Evolutionary conservation across 2,113 vertebrate genomes (phyloP).

Genomic region (Dromiciops gliroides): DNA sequence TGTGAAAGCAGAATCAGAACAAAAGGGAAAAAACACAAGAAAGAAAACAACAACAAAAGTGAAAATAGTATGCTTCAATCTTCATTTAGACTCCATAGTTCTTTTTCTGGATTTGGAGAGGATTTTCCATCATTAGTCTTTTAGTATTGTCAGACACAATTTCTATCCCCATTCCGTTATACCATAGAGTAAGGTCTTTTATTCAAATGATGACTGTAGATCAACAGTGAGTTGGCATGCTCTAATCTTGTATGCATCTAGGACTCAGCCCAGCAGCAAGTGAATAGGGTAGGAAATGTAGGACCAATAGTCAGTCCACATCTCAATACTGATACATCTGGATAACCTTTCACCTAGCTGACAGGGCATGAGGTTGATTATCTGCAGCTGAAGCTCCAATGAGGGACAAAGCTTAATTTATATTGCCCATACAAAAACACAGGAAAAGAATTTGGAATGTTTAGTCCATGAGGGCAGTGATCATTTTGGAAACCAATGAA

Average conservation of each 20-base stretch:
- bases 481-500: not conserved
- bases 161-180: not conserved
- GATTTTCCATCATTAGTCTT: too few relatives aligned
- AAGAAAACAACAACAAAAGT: too few relatives aligned
- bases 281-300: not conserved
- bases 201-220: not conserved
- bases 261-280: not conserved
- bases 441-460: not conserved
- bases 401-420: not conserved
- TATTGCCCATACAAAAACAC: not conserved
- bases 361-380: not conserved
- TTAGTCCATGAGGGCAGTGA: not conserved
- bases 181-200: not conserved
- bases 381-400: not conserved
- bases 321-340: not conserved
- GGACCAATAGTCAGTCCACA: not conserved
- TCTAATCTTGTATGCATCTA: not conserved
- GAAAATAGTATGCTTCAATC: too few relatives aligned
- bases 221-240: not conserved
- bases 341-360: not conserved
- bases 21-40: too few relatives aligned
- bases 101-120: too few relatives aligned
- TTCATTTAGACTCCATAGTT: too few relatives aligned
- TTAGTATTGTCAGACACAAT: not conserved
- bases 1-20: too few relatives aligned